phyloP scores from a whole-genome alignment of 1,140 invertebrate genomes.

The Caligus rogercresseyi region DNA sequence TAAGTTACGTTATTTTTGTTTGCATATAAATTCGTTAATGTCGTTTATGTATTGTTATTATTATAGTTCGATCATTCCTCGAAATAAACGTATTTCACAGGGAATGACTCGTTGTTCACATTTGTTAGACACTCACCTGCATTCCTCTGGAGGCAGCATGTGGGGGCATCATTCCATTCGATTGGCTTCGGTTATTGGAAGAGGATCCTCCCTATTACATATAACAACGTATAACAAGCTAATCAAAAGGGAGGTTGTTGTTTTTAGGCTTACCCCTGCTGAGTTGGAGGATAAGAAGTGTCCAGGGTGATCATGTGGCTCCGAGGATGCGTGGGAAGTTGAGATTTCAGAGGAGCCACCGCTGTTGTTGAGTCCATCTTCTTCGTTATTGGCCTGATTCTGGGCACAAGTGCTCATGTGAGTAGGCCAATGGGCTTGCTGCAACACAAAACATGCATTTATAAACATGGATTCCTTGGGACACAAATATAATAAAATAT shows the following conservation, averaged over 20 bases:
- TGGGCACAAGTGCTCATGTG: constrained; percentile 35
- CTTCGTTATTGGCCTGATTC: constrained; percentile 21
- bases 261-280: no score
- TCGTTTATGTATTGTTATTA: no score
- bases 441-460: constrained; percentile 20
- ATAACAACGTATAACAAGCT: neutral
- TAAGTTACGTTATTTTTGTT: no score
- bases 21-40: no score
- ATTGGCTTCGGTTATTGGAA: neutral
- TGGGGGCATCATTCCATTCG: neutral
- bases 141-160: neutral
- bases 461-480: neutral
- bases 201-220: neutral
- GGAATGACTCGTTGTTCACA: no score
- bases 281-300: constrained; percentile 22
- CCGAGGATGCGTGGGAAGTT: neutral
- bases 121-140: no score
- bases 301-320: constrained; percentile 17
- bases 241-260: neutral
- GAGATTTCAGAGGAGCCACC: neutral
- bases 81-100: no score
- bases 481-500: neutral
- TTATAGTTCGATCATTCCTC: no score
- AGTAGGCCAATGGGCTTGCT: constrained; percentile 36
- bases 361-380: neutral